These are phyloP conservation scores for Isaurus tuberculatus DNA, from an alignment of 92 coral and sea anemone species.

Conservation along the genomic window DNA sequence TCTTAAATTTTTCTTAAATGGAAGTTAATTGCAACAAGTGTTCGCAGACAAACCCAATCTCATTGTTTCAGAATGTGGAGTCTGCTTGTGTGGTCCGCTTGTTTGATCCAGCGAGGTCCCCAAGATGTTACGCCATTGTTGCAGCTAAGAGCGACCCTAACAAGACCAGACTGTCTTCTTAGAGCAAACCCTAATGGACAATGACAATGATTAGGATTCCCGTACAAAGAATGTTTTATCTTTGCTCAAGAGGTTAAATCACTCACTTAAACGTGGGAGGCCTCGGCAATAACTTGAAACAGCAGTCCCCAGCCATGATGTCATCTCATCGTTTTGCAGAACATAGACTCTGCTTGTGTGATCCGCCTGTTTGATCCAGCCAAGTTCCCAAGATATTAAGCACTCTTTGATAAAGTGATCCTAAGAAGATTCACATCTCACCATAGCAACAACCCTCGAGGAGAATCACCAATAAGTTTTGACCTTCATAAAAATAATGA, in stretches of 20 bases:
- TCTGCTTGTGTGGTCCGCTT: conserved; percentile 71
- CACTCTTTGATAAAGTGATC: conserved; percentile 69
- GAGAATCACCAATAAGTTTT: too few species aligned
- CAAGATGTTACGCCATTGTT: conserved; percentile 86
- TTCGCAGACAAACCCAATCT: too few species aligned
- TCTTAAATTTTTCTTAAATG: too few species aligned
- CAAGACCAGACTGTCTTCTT: background rate
- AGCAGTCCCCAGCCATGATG: too few species aligned
- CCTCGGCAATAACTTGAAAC: too few species aligned
- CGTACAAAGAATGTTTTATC: too few species aligned
- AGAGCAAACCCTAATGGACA: too few species aligned
- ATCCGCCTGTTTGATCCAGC: conserved; percentile 85
- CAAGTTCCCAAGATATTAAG: conserved; percentile 86
- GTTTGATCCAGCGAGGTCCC: conserved; percentile 86
- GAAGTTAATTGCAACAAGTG: too few species aligned
- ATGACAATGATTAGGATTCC: too few species aligned
- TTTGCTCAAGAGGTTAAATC: too few species aligned
- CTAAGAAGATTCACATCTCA: background rate
- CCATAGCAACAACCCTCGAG: background rate
- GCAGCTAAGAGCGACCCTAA: conserved; percentile 54
- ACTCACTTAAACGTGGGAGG: too few species aligned
- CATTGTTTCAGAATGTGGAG: conserved; percentile 61
- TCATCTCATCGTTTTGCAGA: conserved; percentile 55
- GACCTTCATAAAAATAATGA: too few species aligned
- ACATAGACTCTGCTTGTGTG: conserved; percentile 55